Evolutionary conservation across 2,888 invertebrate species (phyloP).

Genomic region (Zaprionus obscuricornis): DNA sequence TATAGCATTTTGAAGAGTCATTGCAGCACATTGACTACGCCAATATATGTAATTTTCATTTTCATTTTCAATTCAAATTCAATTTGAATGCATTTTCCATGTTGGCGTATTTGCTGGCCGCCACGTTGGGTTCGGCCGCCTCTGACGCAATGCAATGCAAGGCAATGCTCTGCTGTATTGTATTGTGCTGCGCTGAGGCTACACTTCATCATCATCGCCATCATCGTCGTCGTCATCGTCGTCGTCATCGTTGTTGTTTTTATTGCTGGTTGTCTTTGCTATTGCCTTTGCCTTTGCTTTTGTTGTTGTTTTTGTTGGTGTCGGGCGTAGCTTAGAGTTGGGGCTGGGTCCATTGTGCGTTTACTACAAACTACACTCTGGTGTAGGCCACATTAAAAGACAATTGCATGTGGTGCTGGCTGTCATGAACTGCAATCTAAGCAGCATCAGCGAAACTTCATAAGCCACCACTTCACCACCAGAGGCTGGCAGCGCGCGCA

Average conservation of each 20-base stretch:
- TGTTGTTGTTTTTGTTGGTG: constrained; percentile 21
- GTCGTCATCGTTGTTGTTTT: neutral
- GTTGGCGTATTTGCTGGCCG: constrained; percentile 52
- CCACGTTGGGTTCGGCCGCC: constrained; percentile 59
- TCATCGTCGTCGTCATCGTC: neutral
- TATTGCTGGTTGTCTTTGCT: neutral
- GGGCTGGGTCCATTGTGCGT: constrained; percentile 61
- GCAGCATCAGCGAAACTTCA: constrained; percentile 44
- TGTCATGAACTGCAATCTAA: constrained; percentile 35
- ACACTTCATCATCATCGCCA: too few relatives aligned
- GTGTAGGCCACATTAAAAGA: constrained; percentile 56
- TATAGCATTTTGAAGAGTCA: constrained; percentile 68
- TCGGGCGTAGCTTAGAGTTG: constrained; percentile 17
- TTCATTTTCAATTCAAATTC: constrained; percentile 57
- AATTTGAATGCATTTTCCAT: constrained; percentile 61
- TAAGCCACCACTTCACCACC: constrained; percentile 40
- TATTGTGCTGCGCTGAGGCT: constrained; percentile 18
- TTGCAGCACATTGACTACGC: constrained; percentile 55
- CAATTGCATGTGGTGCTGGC: constrained; percentile 50
- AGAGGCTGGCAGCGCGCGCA: too few relatives aligned
- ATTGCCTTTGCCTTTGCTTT: too few relatives aligned
- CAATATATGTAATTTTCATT: constrained; percentile 55
- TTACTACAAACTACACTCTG: constrained; percentile 32
- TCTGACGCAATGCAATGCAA: constrained; percentile 61
- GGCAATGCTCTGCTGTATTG: too few relatives aligned